These are phyloP conservation scores for Nycticryphes semicollaris DNA, from an alignment of 2,113 vertebrate genomes.

Conservation along the genomic window DNA sequence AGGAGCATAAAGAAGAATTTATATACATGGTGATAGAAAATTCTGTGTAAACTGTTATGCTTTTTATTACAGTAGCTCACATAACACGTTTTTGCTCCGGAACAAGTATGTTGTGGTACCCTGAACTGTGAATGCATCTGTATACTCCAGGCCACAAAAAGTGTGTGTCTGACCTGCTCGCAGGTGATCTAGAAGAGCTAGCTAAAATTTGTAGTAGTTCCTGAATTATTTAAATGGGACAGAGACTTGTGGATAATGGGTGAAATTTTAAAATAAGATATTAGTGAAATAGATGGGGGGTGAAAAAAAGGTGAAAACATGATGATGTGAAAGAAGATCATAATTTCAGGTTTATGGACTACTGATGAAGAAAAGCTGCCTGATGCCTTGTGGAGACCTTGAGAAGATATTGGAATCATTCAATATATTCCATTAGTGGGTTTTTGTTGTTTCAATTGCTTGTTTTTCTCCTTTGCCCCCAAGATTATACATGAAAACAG, in stretches of 20 bases:
- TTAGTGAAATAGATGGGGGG: not conserved
- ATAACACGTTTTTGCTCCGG: not conserved
- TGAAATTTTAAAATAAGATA: not conserved
- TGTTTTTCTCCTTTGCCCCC: not conserved
- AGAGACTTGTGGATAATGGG: not conserved
- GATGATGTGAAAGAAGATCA: not conserved
- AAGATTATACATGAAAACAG: not conserved
- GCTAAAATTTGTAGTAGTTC: not conserved
- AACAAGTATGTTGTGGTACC: not conserved
- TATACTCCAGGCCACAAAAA: not conserved
- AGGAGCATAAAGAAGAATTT: not conserved
- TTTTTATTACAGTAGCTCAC: not conserved
- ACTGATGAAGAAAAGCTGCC: not conserved
- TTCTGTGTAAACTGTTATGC: not conserved
- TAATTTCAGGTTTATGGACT: not conserved
- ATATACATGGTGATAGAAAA: not conserved
- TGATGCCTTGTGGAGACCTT: not conserved
- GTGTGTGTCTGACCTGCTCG: not conserved
- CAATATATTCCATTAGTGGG: accelerated
- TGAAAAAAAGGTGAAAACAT: not conserved
- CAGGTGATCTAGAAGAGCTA: not conserved
- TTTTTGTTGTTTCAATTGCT: not conserved
- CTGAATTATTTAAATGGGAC: not conserved
- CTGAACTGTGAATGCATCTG: not conserved
- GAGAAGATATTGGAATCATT: not conserved